Evolutionary conservation across 2,113 vertebrate genomes (phyloP), one percentile per base, ranked within the genome.

Genomic region (Orthonyx spaldingii): DNA sequence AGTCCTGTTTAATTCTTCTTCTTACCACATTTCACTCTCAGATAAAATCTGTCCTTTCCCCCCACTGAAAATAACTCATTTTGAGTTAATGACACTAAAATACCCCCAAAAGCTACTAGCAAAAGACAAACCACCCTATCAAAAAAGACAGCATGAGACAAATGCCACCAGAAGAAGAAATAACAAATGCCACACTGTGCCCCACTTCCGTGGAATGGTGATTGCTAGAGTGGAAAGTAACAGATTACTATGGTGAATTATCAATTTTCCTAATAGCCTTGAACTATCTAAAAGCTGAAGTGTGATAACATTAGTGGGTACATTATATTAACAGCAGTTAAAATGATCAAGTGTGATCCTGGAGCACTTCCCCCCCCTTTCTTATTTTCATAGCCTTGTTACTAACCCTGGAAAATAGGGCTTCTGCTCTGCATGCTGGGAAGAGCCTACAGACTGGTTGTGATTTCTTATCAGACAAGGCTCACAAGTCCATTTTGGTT

Each of bases 11-110:
- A 87, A 91, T 97, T 93, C 53, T 95, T 89, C 72, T 44, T 90
- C 82, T 94, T 90, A 93, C 63, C 68, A 86, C 76, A 83, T 90
- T 94, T 95, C 84, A 97, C 94, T 97, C 95, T 97, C 96, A 96
- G 97, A 98, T 94, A 97, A 81, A 90, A 93, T 96, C 89, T 84
- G 91, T 57, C 94, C 79, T 97, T 95, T 86, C 61, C 59, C 68
- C 41, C 21, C n/a, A 88, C 7, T 74, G 69, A 85, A 91, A 93
- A 82, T 89, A 90, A 77, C 56, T 95, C 84, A 89, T 63, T 90
- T 77, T 84, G 35, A 90, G 80, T 84, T 84, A 71, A 90, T 88
- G 70, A 92, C 85, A 97, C 89, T 96, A 97, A 97, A 96, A 94
- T 93, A 96, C 82, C 63, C 95, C 82, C 81, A 70, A 95, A 92